phyloP scores from a whole-genome alignment of 2,113 vertebrate genomes.

The Rhadina sibilatrix region DNA sequence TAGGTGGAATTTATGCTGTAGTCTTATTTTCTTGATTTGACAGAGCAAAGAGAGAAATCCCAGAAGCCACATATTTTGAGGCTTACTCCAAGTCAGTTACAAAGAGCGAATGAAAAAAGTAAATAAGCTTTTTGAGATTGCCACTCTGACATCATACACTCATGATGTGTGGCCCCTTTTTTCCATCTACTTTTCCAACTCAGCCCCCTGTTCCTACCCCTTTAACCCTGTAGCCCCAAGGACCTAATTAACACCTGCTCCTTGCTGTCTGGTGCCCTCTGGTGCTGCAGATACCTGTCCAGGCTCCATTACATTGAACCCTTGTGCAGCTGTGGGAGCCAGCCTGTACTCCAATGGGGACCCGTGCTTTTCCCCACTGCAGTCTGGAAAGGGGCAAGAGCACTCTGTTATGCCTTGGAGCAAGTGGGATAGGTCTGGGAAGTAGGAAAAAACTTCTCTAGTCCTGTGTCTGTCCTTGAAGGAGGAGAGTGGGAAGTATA shows the following conservation, averaged over 20 bases:
- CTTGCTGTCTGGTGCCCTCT: slow-evolving; percentile 47
- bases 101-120: neutral
- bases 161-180: neutral
- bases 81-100: neutral
- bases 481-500: neutral
- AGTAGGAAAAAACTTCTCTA: neutral
- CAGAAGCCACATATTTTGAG: neutral
- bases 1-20: neutral
- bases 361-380: neutral
- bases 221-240: neutral
- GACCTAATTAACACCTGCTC: neutral
- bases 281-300: neutral
- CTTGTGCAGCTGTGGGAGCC: neutral
- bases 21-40: neutral
- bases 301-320: neutral
- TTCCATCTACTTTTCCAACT: neutral
- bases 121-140: neutral
- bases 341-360: rapidly evolving
- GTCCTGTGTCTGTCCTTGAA: neutral
- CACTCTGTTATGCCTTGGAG: neutral
- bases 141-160: neutral
- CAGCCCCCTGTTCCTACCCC: neutral
- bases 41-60: neutral
- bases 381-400: neutral
- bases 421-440: neutral